Percentiles rank a stretch among this genome's conserved stretches.
phyloP scores from a whole-genome alignment of 2,797 vertebrate genomes.

The Sebastes minor region DNA sequence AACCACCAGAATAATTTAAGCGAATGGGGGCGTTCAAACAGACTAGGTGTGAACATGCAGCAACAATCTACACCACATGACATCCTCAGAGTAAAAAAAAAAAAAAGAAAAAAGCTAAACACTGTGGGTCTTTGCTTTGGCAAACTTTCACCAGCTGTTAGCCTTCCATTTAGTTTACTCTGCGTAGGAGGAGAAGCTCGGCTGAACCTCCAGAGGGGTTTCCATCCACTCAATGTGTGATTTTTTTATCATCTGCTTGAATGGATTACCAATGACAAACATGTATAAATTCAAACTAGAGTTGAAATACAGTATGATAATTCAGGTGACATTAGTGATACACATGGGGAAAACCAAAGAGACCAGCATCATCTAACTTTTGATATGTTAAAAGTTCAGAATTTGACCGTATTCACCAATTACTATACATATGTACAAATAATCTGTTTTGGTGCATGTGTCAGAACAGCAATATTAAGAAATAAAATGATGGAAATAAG shows the following conservation, averaged over 20 bases:
- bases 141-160: conserved; percentile 29
- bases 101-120: too few relatives aligned
- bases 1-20: conserved; percentile 20
- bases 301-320: background rate
- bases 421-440: background rate
- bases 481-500: background rate
- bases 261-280: background rate
- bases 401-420: background rate
- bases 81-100: background rate
- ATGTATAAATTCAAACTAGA: background rate
- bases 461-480: too few relatives aligned
- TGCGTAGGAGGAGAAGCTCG: conserved; percentile 32
- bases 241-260: conserved; percentile 29
- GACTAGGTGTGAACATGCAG: conserved; percentile 1
- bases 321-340: background rate
- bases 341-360: background rate
- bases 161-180: background rate
- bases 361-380: background rate
- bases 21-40: background rate
- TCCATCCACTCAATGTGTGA: background rate
- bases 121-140: background rate
- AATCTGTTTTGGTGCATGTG: background rate
- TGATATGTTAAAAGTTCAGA: background rate
- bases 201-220: conserved; percentile 17
- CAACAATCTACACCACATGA: background rate